Conservation (phyloP, 35 echinoderm and acorn worm genomes). For the Anneissia japonica region DNA sequence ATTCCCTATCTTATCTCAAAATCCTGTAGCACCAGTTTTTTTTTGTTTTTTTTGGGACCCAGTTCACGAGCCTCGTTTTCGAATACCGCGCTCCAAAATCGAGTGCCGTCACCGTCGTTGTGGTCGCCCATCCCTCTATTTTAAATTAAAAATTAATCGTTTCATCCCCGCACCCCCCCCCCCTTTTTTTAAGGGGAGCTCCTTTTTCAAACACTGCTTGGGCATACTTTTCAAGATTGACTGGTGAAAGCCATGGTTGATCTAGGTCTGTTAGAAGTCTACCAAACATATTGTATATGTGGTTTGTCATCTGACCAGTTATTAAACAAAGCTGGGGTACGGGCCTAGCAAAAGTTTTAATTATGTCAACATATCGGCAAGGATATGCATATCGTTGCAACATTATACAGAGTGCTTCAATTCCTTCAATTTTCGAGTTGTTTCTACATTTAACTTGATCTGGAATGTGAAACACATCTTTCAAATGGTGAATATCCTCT, state of each 20-base stretch:
- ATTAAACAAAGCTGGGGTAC: slow-evolving; percentile 9
- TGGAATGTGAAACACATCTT: slow-evolving; percentile 35
- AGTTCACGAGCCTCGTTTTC: too few relatives aligned
- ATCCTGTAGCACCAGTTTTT: too few relatives aligned
- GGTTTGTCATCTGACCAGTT: background rate
- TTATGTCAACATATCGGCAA: too few relatives aligned
- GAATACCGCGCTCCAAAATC: too few relatives aligned
- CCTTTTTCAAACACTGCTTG: slow-evolving; percentile 5
- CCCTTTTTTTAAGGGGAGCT: slow-evolving; percentile 5
- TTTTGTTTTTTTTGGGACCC: too few relatives aligned
- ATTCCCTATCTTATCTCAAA: too few relatives aligned
- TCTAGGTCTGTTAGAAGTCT: background rate
- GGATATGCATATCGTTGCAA: too few relatives aligned
- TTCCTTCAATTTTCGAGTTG: slow-evolving; percentile 8
- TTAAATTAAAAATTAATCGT: too few relatives aligned
- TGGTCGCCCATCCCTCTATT: too few relatives aligned
- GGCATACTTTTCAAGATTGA: background rate
- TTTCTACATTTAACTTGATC: slow-evolving; percentile 15
- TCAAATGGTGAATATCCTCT: slow-evolving; percentile 33
- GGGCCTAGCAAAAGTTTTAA: slow-evolving; percentile 1
- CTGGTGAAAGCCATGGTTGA: background rate
- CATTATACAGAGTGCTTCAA: slow-evolving; percentile 42
- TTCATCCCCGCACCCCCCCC: too few relatives aligned
- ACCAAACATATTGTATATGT: background rate
- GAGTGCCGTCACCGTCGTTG: too few relatives aligned